Conservation (phyloP, 2,888 invertebrate genomes). For the Aphrophora alni region DNA sequence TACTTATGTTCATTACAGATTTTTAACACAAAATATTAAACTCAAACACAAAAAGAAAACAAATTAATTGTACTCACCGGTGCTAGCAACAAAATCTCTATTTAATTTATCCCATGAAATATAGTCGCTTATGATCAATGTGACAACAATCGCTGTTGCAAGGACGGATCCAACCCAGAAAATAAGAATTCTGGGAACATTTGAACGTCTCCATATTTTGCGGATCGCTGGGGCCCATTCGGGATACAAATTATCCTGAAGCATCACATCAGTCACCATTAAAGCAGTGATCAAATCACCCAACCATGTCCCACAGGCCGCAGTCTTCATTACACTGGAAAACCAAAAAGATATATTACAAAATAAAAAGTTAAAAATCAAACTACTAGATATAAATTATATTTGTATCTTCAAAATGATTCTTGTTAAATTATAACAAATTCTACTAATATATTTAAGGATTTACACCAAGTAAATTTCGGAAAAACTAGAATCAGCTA, state of each 20-base stretch:
- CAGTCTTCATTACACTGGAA: conserved; percentile 59
- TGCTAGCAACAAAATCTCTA: conserved; percentile 59
- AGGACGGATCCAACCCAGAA: conserved; percentile 59
- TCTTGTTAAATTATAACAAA: too few relatives aligned
- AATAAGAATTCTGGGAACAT: conserved; percentile 58
- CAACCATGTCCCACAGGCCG: conserved; percentile 62
- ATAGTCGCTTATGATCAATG: conserved; percentile 60
- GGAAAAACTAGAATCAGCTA: too few relatives aligned
- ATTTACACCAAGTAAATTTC: too few relatives aligned
- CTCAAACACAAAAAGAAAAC: too few relatives aligned
- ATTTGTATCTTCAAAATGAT: background rate
- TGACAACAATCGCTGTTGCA: conserved; percentile 58
- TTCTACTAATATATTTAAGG: too few relatives aligned
- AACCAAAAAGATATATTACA: background rate
- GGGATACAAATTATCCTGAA: conserved; percentile 61
- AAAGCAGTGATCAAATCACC: conserved; percentile 62
- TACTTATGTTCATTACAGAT: too few relatives aligned
- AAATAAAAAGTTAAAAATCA: background rate
- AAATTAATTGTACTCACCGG: conserved; percentile 52
- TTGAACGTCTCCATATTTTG: conserved; percentile 56
- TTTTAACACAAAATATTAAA: too few relatives aligned
- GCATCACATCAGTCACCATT: conserved; percentile 63
- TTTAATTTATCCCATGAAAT: conserved; percentile 61
- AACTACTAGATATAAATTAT: too few relatives aligned
- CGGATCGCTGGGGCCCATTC: conserved; percentile 57